These are phyloP conservation scores for Drosophila meridionalis DNA, from an alignment of 2,888 invertebrate species.

Conservation along the genomic window DNA sequence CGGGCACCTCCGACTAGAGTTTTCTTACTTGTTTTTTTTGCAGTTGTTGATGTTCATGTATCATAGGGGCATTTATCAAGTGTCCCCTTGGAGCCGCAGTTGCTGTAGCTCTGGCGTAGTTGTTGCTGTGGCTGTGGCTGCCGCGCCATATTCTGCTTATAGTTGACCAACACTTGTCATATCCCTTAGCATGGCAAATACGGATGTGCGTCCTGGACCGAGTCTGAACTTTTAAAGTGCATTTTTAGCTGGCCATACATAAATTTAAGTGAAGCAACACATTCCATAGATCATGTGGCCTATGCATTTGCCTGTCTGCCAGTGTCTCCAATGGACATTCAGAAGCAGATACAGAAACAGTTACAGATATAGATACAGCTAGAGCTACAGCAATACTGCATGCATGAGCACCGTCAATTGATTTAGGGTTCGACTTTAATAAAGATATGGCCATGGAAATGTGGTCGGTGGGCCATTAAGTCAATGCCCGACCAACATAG, in stretches of 20 bases:
- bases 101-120: conserved; percentile 16
- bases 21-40: conserved; percentile 7
- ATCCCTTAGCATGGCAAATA: conserved; percentile 40
- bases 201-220: conserved; percentile 16
- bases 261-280: conserved; percentile 49
- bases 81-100: conserved; percentile 24
- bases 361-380: conserved; percentile 13
- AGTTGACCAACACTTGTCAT: conserved; percentile 69
- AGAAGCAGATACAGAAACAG: conserved; percentile 23
- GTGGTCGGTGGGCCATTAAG: conserved; percentile 60
- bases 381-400: neutral
- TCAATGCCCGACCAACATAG: conserved; percentile 32
- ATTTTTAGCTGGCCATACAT: conserved; percentile 45
- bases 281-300: conserved; percentile 46
- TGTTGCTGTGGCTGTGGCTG: conserved; percentile 13
- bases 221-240: conserved; percentile 42
- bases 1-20: no score
- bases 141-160: conserved; percentile 47
- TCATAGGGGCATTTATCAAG: conserved; percentile 50
- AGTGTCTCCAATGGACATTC: conserved; percentile 1
- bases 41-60: conserved; percentile 21
- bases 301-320: conserved; percentile 4
- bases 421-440: conserved; percentile 47
- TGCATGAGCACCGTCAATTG: conserved; percentile 15
- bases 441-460: conserved; percentile 41